Conservation (phyloP, 2,888 invertebrate species). For the Hedya salicella region DNA sequence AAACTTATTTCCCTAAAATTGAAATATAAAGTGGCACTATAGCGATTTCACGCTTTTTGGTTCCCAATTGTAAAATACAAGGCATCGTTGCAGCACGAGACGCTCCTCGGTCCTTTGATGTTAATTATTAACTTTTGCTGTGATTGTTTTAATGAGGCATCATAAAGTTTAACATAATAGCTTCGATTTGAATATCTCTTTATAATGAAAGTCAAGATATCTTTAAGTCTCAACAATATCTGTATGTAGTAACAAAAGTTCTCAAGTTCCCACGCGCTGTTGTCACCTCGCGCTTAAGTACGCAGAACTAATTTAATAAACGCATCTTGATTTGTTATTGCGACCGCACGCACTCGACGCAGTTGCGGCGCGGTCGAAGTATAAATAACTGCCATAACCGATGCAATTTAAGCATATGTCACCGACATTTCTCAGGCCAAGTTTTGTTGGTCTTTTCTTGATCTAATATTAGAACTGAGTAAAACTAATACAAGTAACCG, state of each 20-base stretch:
- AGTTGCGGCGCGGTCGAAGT: not conserved
- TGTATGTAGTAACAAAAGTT: too few relatives aligned
- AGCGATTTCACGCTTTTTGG: constrained; percentile 11
- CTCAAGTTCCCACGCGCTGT: not conserved
- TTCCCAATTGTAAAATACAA: not conserved
- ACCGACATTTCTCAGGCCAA: not conserved
- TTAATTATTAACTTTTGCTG: not conserved
- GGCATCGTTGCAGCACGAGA: not conserved
- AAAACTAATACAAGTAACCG: too few relatives aligned
- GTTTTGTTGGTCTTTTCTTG: not conserved
- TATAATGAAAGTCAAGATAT: too few relatives aligned
- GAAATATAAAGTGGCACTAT: constrained; percentile 16
- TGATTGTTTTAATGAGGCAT: too few relatives aligned
- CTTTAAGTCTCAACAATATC: too few relatives aligned
- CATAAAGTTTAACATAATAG: too few relatives aligned
- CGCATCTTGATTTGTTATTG: constrained; percentile 7
- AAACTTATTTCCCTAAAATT: constrained; percentile 19
- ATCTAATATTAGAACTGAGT: too few relatives aligned
- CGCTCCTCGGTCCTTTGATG: not conserved
- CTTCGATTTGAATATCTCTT: too few relatives aligned
- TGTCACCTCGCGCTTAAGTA: not conserved
- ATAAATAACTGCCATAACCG: constrained; percentile 1
- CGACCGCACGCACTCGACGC: not conserved
- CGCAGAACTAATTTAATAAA: constrained; percentile 3
- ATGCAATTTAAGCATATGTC: too few relatives aligned